A percentile compares a stretch with the other conserved stretches of the same genome.
Evolutionary conservation across 2,888 invertebrate species (phyloP).

Genomic region (Acrobasis suavella): DNA sequence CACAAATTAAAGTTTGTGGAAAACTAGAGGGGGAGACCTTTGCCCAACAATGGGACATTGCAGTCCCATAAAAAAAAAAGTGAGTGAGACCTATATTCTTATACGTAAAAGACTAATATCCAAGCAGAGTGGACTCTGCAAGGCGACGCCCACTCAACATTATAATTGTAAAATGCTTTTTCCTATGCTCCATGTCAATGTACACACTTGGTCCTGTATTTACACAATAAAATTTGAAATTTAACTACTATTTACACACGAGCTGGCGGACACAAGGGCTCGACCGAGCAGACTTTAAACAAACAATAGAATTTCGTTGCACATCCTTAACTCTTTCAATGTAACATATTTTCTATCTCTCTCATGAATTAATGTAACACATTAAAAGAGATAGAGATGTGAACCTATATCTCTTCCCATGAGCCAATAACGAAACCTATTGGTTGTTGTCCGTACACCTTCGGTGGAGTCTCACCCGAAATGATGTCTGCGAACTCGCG

Average conservation of each 20-base stretch:
- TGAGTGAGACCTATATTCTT: not conserved
- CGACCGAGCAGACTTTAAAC: no score
- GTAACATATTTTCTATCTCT: no score
- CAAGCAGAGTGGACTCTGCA: constrained; percentile 18
- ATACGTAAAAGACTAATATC: not conserved
- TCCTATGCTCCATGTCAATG: constrained; percentile 45
- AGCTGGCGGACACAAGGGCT: constrained; percentile 30
- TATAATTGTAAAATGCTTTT: constrained; percentile 53
- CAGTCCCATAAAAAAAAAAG: no score
- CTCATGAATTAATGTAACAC: no score
- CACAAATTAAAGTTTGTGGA: no score
- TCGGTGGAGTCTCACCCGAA: not conserved
- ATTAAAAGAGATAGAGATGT: no score
- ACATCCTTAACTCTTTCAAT: not conserved
- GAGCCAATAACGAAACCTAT: no score
- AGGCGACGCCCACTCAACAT: constrained; percentile 26
- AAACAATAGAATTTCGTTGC: not conserved
- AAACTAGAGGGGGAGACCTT: no score
- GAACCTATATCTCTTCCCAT: no score
- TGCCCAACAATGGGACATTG: no score
- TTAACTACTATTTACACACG: constrained; percentile 77
- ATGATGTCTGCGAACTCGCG: constrained; percentile 3
- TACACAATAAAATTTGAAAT: constrained; percentile 69
- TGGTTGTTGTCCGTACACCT: no score
- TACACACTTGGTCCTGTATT: constrained; percentile 75